A percentile compares a stretch with the other conserved stretches of the same genome.
Conservation (phyloP, 2,113 vertebrate species). For the Loxodonta africana region DNA sequence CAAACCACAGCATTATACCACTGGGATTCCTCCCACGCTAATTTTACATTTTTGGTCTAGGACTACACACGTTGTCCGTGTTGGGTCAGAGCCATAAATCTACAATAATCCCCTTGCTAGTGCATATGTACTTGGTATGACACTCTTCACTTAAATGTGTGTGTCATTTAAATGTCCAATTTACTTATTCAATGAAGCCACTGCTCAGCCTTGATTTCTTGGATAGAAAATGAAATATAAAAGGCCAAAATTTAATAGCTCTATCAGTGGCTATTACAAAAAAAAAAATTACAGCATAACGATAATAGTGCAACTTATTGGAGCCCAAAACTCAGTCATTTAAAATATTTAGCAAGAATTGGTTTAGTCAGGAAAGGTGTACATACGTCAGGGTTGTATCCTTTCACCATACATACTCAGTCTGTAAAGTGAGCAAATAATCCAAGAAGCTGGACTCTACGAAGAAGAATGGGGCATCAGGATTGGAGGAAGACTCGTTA, state of each 20-base stretch:
- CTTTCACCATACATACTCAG: too few species aligned
- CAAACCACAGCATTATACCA: background rate
- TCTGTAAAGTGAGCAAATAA: too few species aligned
- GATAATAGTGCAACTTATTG: background rate
- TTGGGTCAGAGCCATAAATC: background rate
- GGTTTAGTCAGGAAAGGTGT: too few species aligned
- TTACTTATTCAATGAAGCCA: slow-evolving; percentile 40
- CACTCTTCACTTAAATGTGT: background rate
- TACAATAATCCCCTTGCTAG: background rate
- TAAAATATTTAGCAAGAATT: background rate
- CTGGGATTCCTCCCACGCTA: background rate
- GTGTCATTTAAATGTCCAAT: background rate
- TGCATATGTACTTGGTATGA: background rate
- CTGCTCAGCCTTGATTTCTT: slow-evolving; percentile 14
- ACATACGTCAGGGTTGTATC: too few species aligned
- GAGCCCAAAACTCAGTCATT: background rate
- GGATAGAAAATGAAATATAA: background rate
- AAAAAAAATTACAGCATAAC: too few species aligned
- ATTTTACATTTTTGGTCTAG: slow-evolving; percentile 16
- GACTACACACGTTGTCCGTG: background rate
- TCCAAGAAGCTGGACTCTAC: too few species aligned
- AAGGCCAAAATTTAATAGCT: background rate
- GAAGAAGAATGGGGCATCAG: too few species aligned
- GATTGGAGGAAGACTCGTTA: too few species aligned
- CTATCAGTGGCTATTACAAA: background rate